A percentile compares a stretch with the other conserved stretches of the same genome.
Conservation (phyloP, 2,113 vertebrate species). For the Nanorana parkeri region DNA sequence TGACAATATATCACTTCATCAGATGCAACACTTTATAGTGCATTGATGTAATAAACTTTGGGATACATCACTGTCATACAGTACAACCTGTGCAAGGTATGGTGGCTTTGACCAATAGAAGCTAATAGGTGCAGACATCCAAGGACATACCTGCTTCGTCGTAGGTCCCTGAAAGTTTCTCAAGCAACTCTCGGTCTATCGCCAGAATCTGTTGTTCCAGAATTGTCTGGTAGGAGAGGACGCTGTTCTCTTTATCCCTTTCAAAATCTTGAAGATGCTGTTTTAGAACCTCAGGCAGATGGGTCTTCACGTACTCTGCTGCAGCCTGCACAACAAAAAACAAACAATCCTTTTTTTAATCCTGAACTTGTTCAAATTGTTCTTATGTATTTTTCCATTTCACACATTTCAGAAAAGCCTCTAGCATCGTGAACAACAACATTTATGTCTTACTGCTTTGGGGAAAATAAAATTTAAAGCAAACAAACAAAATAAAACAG, state of each 20-base stretch:
- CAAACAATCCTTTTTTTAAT: slow-evolving; percentile 48
- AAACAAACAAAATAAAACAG: background rate
- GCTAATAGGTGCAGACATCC: background rate
- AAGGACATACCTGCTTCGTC: slow-evolving; percentile 91
- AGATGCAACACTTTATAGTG: too few species aligned
- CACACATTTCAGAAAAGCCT: slow-evolving; percentile 18
- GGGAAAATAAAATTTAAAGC: slow-evolving; percentile 1
- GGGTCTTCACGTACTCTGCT: slow-evolving; percentile 91
- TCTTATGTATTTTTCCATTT: slow-evolving; percentile 3
- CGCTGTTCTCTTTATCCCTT: slow-evolving; percentile 88
- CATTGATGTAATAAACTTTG: too few species aligned
- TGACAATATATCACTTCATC: too few species aligned
- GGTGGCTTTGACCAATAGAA: too few species aligned
- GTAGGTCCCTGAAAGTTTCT: slow-evolving; percentile 88
- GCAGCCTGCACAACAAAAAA: slow-evolving; percentile 80
- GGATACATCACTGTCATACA: too few species aligned
- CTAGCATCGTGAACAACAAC: slow-evolving; percentile 3
- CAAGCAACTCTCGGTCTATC: slow-evolving; percentile 90
- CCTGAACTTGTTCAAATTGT: background rate
- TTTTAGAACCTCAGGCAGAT: slow-evolving; percentile 87
- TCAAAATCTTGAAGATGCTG: slow-evolving; percentile 93
- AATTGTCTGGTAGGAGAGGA: slow-evolving; percentile 88
- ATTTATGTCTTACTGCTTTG: background rate
- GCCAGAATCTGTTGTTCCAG: slow-evolving; percentile 93
- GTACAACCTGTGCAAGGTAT: too few species aligned